Conservation (phyloP, 2,113 vertebrate species). For the Nesogale talazaci region DNA sequence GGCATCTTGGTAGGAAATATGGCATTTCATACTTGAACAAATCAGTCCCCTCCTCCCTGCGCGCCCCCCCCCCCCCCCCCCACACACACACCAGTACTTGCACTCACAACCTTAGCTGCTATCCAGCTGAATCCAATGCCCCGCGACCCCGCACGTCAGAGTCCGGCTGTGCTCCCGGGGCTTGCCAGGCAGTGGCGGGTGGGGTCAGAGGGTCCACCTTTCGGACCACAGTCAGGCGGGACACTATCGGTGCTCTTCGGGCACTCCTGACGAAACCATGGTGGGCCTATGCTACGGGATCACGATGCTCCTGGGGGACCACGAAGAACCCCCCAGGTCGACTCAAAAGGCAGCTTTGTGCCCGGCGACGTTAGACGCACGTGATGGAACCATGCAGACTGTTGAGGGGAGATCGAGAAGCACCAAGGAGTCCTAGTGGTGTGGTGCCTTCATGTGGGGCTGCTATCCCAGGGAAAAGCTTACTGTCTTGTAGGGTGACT, state of each 20-base stretch:
- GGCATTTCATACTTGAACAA: too few species aligned
- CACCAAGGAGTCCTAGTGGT: background rate
- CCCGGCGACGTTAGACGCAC: background rate
- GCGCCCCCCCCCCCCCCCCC: too few species aligned
- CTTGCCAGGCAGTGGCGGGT: background rate
- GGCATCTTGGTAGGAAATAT: too few species aligned
- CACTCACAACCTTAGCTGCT: too few species aligned
- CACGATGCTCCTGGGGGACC: accelerated
- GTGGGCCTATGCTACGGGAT: background rate
- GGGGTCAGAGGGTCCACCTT: background rate
- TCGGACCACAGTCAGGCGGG: background rate
- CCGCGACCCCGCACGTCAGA: too few species aligned
- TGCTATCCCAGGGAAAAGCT: too few species aligned
- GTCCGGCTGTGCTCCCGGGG: too few species aligned
- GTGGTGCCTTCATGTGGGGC: too few species aligned
- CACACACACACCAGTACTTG: too few species aligned
- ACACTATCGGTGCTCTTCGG: background rate
- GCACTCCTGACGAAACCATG: background rate
- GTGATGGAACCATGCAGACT: background rate
- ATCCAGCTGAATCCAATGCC: too few species aligned
- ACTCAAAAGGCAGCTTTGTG: background rate
- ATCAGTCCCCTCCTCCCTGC: too few species aligned
- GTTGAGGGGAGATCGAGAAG: background rate
- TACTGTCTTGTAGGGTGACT: too few species aligned
- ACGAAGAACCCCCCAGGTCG: background rate